Percentiles rank a stretch among this genome's conserved stretches.
Conservation (phyloP, 1,140 invertebrate genomes). For the Mizuhopecten yessoensis region DNA sequence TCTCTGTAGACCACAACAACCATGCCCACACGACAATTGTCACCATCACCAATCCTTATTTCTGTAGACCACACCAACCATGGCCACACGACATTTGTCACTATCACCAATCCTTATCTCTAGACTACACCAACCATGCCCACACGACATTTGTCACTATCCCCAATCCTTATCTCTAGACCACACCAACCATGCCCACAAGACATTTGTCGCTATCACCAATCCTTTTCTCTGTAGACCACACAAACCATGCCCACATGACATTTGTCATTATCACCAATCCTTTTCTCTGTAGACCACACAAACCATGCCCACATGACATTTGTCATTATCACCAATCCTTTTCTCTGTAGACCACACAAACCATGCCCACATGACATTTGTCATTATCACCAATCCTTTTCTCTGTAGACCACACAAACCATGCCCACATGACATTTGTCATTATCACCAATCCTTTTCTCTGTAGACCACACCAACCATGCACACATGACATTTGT, state of each 20-base stretch:
- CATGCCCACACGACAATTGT: conserved; percentile 86
- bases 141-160: too few relatives aligned
- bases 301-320: too few relatives aligned
- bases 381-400: neutral
- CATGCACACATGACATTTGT: conserved; percentile 96
- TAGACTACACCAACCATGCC: too few relatives aligned
- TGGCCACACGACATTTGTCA: conserved; percentile 94
- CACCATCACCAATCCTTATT: neutral
- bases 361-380: conserved; percentile 91
- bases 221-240: too few relatives aligned
- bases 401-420: conserved; percentile 79
- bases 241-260: too few relatives aligned
- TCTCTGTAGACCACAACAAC: conserved; percentile 82
- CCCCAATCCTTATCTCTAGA: too few relatives aligned
- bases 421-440: conserved; percentile 97
- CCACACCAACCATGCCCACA: too few relatives aligned
- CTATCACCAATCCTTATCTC: neutral
- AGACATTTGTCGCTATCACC: too few relatives aligned
- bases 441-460: neutral
- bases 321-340: too few relatives aligned
- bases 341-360: conserved; percentile 73
- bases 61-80: conserved; percentile 86
- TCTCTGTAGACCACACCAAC: conserved; percentile 83
- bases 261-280: too few relatives aligned
- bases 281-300: too few relatives aligned